Conservation (phyloP, 2,797 vertebrate species). For the Pempheris klunzingeri region DNA sequence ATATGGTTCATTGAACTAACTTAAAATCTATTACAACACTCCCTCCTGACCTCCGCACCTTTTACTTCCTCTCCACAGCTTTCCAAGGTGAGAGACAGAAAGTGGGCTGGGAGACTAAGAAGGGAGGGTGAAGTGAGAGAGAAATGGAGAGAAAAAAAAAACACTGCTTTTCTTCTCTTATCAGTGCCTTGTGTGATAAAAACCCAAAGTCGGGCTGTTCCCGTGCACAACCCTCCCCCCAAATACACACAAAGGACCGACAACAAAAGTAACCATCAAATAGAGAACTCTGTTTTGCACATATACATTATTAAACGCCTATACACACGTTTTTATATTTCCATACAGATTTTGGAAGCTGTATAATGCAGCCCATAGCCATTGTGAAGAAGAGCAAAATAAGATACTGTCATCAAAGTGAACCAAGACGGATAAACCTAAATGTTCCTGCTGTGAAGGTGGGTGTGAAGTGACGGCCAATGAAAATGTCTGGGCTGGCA, state of each 20-base stretch:
- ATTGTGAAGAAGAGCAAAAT: background rate
- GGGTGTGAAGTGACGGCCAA: slow-evolving; percentile 1
- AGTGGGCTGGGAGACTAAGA: slow-evolving; percentile 36
- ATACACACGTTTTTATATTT: slow-evolving; percentile 23
- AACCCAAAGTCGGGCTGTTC: slow-evolving; percentile 57
- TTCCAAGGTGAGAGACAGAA: slow-evolving; percentile 59
- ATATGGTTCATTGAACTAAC: slow-evolving; percentile 49
- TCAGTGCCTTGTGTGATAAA: slow-evolving; percentile 64
- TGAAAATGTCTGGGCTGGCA: slow-evolving; percentile 4
- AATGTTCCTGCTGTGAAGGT: background rate
- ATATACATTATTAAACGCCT: slow-evolving; percentile 20
- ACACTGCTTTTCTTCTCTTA: slow-evolving; percentile 66
- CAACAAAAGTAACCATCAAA: slow-evolving; percentile 34
- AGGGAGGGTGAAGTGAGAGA: slow-evolving; percentile 36
- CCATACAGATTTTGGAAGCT: slow-evolving; percentile 16
- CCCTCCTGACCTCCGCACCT: slow-evolving; percentile 50
- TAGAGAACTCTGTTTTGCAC: slow-evolving; percentile 5
- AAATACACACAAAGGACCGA: slow-evolving; percentile 18
- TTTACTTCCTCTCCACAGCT: slow-evolving; percentile 48
- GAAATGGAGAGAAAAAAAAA: background rate
- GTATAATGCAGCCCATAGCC: background rate
- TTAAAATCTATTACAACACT: slow-evolving; percentile 51
- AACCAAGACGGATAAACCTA: background rate
- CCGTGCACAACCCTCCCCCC: slow-evolving; percentile 18
- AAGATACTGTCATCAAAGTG: slow-evolving; percentile 15